A percentile compares a stretch with the other conserved stretches of the same genome.
Evolutionary conservation across 2,888 invertebrate genomes (phyloP).

Genomic region (Parthenolecanium corni): DNA sequence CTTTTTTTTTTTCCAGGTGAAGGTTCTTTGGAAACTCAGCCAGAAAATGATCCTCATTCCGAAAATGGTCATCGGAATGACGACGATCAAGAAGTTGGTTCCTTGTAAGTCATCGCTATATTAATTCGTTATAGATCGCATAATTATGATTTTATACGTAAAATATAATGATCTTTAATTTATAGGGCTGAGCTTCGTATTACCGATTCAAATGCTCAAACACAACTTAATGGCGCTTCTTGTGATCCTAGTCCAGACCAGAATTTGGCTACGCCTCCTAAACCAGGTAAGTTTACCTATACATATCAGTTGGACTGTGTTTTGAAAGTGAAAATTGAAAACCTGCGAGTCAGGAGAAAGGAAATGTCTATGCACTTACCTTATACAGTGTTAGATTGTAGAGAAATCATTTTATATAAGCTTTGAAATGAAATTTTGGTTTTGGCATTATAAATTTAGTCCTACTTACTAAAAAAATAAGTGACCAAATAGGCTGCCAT

Average conservation of each 20-base stretch:
- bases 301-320: no score
- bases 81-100: not conserved
- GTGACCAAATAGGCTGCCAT: no score
- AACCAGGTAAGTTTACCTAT: slow-evolving; percentile 36
- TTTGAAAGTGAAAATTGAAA: no score
- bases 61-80: no score
- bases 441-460: no score
- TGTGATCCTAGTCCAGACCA: slow-evolving; percentile 6
- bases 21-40: slow-evolving; percentile 36
- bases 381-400: no score
- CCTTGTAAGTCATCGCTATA: not conserved
- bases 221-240: slow-evolving; percentile 1
- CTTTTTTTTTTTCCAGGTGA: slow-evolving; percentile 32
- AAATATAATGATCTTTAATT: not conserved
- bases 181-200: not conserved
- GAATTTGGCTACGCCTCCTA: slow-evolving; percentile 33
- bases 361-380: no score
- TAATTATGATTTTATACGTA: not conserved
- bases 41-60: slow-evolving; percentile 37
- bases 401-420: no score
- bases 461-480: no score
- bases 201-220: not conserved
- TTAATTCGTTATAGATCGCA: not conserved
- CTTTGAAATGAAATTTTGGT: no score
- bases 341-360: no score